Percentiles rank a stretch among this genome's conserved stretches.
phyloP scores from a whole-genome alignment of 2,888 invertebrate genomes.

The Bursaphelenchus okinawaensis region DNA sequence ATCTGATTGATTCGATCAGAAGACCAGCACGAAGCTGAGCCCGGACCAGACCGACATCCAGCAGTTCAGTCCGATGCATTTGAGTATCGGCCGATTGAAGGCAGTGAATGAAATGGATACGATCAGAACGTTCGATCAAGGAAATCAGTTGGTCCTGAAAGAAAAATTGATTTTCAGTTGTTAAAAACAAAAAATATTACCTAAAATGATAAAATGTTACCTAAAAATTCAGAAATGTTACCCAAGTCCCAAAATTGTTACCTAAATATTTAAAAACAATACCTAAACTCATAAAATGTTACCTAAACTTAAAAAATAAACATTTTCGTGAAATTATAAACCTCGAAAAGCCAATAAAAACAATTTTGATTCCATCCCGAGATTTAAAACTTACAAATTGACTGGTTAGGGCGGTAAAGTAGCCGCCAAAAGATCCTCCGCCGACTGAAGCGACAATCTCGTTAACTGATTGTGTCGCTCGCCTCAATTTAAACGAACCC shows the following conservation, averaged over 20 bases:
- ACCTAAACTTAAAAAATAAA: too few relatives aligned
- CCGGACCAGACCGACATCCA: slow-evolving; percentile 75
- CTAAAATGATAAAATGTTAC: too few relatives aligned
- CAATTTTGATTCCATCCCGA: too few relatives aligned
- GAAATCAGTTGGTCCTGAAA: slow-evolving; percentile 82
- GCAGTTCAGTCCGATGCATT: slow-evolving; percentile 56
- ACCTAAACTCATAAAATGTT: too few relatives aligned
- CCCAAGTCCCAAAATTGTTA: too few relatives aligned
- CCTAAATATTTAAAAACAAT: too few relatives aligned
- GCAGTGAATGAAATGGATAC: slow-evolving; percentile 78
- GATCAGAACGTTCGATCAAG: slow-evolving; percentile 75
- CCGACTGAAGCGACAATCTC: slow-evolving; percentile 18
- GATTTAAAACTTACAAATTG: slow-evolving; percentile 38
- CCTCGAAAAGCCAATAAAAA: background rate
- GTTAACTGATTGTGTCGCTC: slow-evolving; percentile 36
- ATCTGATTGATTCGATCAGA: slow-evolving; percentile 77
- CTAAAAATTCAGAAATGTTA: too few relatives aligned
- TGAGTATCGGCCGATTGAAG: slow-evolving; percentile 68
- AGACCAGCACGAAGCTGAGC: slow-evolving; percentile 77
- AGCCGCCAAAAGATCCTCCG: slow-evolving; percentile 27
- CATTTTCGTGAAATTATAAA: too few relatives aligned
- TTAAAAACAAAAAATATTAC: too few relatives aligned
- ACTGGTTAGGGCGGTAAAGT: slow-evolving; percentile 29
- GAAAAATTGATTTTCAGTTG: too few relatives aligned
- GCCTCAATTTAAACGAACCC: slow-evolving; percentile 23